Base-by-base conservation (phyloP, 1,140 invertebrate species). In the Drosophila littoralis region DNA sequence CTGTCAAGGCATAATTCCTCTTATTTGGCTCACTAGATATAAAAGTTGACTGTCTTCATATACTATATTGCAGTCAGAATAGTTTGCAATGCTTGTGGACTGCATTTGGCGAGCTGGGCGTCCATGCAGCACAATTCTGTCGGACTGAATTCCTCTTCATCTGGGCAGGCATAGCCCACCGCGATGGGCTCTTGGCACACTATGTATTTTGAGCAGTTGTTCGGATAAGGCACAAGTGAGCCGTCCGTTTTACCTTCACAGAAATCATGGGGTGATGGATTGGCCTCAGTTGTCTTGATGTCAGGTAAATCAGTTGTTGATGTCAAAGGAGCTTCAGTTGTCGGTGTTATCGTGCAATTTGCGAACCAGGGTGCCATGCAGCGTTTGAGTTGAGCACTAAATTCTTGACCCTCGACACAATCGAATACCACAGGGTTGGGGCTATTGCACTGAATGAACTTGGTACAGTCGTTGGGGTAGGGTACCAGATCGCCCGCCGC, bases 391-490 rank as follows among this genome's bases (percentile, higher is more conserved):
- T 3, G 0, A 7, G 79, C 83, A 54, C 83, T 86, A 33, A 86
- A 88, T n/a, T 89, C 77, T n/a, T 84, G 74, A 1, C 79, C 84
- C 2, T 22, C 51, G 0, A 36, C 51, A 36, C 88, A 91, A 52
- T 73, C 40, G 8, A 63, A 75, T 0, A 75, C 59, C 0, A 75
- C 54, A 0, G 86, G 82, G 1, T 17, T 59, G 1, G 80, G 70
- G 0, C 13, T 6, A 0, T 33, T 17, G 8, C 88, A 91, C 5
- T 60, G 15, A 36, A 90, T 76, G 22, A 84, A 91, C 48, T 81
- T 86, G 7, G 72, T 69, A 15, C 88, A 91, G 54, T 91, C 81
- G 6, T 77, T 22, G 0, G 88, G 88, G 79, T 91, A 88, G 4
- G 82, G 77, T 22, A 91, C 78, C 4, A 79, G 50, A 10, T 72